phyloP scores from a whole-genome alignment of 2,888 invertebrate species.

The Lochmaea crataegi region DNA sequence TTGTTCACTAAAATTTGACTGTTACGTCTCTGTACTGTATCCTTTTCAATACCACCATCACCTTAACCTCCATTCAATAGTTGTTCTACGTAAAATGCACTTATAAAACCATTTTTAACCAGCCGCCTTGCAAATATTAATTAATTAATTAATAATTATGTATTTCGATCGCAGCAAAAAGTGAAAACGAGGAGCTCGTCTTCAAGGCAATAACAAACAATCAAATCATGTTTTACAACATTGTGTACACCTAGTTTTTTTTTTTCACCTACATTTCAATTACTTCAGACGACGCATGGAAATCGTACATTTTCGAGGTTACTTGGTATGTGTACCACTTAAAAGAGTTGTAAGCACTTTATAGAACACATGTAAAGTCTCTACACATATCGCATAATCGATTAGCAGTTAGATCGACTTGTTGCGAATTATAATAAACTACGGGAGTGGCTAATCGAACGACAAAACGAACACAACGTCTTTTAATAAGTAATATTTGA shows the following conservation, averaged over 20 bases:
- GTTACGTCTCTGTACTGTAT: no score
- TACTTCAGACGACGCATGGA: conserved; percentile 37
- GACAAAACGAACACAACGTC: background rate
- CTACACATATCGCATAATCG: conserved; percentile 52
- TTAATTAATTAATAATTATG: conserved; percentile 9
- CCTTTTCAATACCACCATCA: no score
- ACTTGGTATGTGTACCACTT: conserved; percentile 53
- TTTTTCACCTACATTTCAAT: conserved; percentile 38
- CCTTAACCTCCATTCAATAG: no score
- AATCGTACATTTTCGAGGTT: conserved; percentile 52
- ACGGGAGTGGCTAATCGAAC: conserved; percentile 14
- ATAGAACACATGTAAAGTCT: conserved; percentile 53
- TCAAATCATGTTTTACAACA: conserved; percentile 22
- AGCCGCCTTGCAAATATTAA: background rate
- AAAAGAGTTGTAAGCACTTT: conserved; percentile 53
- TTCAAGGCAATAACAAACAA: conserved; percentile 17
- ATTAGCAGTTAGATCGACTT: conserved; percentile 48
- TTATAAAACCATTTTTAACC: background rate
- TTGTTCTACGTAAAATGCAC: no score
- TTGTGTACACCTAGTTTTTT: conserved; percentile 23
- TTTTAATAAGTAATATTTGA: no score
- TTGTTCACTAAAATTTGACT: no score
- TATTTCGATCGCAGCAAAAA: conserved; percentile 11
- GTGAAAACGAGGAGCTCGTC: conserved; percentile 4
- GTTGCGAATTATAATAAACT: conserved; percentile 52